These are phyloP conservation scores for Phoenicopterus ruber DNA, from an alignment of 2,113 vertebrate species.

Conservation along the genomic window DNA sequence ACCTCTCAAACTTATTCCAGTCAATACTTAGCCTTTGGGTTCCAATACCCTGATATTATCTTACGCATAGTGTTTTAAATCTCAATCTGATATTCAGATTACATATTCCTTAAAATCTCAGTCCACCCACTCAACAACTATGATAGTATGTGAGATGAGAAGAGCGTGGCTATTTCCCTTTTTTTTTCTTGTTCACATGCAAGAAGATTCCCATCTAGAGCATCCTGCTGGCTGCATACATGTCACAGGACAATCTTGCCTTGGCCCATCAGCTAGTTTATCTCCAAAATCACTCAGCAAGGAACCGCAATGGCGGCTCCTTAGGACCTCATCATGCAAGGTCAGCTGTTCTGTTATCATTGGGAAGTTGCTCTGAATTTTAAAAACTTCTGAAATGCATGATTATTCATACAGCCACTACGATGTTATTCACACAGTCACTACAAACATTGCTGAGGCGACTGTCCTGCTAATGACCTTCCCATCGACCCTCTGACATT, in stretches of 20 bases:
- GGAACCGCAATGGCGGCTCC: not conserved
- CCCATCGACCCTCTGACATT: not conserved
- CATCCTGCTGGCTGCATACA: not conserved
- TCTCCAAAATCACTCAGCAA: not conserved
- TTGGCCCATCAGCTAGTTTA: not conserved
- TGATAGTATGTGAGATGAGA: too few species aligned
- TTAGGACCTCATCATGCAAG: not conserved
- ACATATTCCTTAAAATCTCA: not conserved
- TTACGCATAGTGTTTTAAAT: not conserved
- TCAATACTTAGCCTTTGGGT: not conserved
- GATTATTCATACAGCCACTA: not conserved
- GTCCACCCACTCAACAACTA: not conserved
- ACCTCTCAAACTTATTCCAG: not conserved
- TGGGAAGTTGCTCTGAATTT: not conserved
- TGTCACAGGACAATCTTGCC: not conserved
- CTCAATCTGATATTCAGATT: not conserved
- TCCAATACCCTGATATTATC: not conserved
- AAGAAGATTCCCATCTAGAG: not conserved
- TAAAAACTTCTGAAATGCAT: not conserved
- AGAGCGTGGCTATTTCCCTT: not conserved
- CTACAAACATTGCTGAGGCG: not conserved
- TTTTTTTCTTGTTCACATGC: not conserved
- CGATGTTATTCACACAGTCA: not conserved
- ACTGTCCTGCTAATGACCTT: not conserved
- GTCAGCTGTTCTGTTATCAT: not conserved